phyloP scores from a whole-genome alignment of 1,140 invertebrate species.

The Drosophila repleta region DNA sequence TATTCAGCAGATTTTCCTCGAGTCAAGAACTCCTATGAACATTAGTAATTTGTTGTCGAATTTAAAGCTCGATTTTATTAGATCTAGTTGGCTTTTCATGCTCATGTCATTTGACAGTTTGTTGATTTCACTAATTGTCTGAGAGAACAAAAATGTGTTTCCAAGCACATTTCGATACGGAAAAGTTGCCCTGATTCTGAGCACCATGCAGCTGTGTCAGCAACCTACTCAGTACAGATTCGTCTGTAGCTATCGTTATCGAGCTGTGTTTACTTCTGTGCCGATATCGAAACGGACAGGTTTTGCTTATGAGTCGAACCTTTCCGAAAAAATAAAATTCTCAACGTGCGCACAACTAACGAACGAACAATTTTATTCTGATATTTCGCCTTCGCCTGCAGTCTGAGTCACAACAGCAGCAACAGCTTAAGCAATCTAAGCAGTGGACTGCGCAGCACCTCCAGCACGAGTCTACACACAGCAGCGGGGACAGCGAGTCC shows the following conservation, averaged over 20 bases:
- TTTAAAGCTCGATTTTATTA: not conserved
- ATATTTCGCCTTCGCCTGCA: not conserved
- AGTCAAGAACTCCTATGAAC: too few species aligned
- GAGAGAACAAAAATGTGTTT: not conserved
- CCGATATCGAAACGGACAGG: conserved; percentile 18
- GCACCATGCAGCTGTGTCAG: conserved; percentile 20
- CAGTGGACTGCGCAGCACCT: conserved; percentile 31
- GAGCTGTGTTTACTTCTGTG: conserved; percentile 17
- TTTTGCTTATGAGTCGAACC: conserved; percentile 5
- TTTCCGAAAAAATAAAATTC: not conserved
- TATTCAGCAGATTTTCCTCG: too few species aligned
- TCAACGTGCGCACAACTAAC: conserved; percentile 12
- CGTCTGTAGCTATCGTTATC: conserved; percentile 12
- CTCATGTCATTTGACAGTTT: conserved; percentile 11
- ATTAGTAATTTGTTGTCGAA: not conserved
- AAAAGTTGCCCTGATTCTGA: conserved; percentile 15
- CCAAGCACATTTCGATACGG: conserved; percentile 4
- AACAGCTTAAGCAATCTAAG: conserved; percentile 37
- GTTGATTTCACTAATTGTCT: not conserved
- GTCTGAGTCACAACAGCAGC: conserved; percentile 33
- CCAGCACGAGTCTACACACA: conserved; percentile 15
- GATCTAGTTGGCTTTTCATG: conserved; percentile 10
- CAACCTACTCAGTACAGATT: conserved; percentile 9
- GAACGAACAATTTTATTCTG: not conserved
- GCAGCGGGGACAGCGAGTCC: not conserved